Percentiles rank a stretch among this genome's conserved stretches.
phyloP scores from a whole-genome alignment of 2,113 vertebrate species.

The Marcusenius ussheri region DNA sequence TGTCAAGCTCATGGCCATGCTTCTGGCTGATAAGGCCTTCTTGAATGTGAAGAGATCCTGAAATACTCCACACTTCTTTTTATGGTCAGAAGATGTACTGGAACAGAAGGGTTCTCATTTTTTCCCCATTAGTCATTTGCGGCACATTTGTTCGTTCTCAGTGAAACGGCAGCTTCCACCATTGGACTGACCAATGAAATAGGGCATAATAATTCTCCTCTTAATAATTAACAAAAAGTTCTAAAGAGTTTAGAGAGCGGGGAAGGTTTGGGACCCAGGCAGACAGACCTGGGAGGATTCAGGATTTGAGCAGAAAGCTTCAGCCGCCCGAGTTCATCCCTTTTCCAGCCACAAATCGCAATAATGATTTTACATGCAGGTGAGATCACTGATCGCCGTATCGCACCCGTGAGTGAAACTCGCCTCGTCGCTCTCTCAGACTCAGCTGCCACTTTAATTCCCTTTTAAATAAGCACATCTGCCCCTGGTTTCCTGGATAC shows the following conservation, averaged over 20 bases:
- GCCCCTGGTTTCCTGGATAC: conserved; percentile 20
- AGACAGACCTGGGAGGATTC: neutral
- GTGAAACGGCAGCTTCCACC: neutral
- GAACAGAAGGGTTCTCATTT: neutral
- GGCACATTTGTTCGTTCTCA: neutral
- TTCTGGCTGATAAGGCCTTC: neutral
- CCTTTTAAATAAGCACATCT: conserved; percentile 20
- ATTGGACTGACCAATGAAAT: neutral
- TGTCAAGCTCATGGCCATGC: neutral
- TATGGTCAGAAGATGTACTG: neutral
- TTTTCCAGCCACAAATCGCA: neutral
- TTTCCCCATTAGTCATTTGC: neutral
- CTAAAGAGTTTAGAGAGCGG: neutral
- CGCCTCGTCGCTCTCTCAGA: conserved; percentile 6
- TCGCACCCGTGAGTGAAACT: neutral
- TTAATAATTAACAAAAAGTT: conserved; percentile 12
- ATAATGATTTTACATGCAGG: conserved; percentile 23
- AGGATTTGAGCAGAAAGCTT: neutral
- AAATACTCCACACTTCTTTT: neutral
- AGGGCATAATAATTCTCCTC: neutral
- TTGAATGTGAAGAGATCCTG: neutral
- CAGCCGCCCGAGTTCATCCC: neutral
- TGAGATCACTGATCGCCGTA: conserved; percentile 11
- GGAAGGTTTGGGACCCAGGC: neutral
- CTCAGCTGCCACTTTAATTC: conserved; percentile 3